These are phyloP conservation scores for Anser cygnoides DNA, from an alignment of 2,113 vertebrate genomes.

Conservation along the genomic window DNA sequence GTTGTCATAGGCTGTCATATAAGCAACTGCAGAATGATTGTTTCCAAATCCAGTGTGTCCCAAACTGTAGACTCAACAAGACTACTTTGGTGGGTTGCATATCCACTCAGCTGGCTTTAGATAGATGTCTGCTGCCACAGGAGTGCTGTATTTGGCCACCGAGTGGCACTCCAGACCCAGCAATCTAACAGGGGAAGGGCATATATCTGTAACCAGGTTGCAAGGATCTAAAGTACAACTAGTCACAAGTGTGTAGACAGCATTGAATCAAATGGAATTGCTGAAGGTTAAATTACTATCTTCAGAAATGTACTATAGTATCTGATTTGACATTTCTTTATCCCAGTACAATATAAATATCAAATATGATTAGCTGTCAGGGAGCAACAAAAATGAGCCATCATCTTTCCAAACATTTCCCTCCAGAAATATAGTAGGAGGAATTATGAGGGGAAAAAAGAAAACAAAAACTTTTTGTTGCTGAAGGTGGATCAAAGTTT, in stretches of 20 bases:
- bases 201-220: neutral
- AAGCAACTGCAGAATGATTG: neutral
- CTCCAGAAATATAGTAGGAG: neutral
- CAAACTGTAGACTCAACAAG: neutral
- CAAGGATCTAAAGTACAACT: neutral
- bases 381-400: constrained; percentile 5
- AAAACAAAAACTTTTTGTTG: neutral
- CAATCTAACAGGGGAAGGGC: neutral
- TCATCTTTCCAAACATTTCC: neutral
- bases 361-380: constrained; percentile 29
- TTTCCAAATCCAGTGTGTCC: neutral
- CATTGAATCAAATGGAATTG: neutral
- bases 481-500: neutral
- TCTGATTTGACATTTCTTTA: constrained; percentile 40
- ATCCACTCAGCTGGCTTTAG: neutral
- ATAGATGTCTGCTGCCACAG: neutral
- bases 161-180: constrained; percentile 17
- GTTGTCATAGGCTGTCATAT: neutral
- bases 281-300: constrained; percentile 46
- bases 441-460: neutral
- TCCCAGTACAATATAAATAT: constrained; percentile 29
- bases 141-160: neutral
- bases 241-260: neutral
- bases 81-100: neutral
- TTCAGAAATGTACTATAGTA: constrained; percentile 33